A percentile compares a stretch with the other conserved stretches of the same genome.
Conservation (phyloP, 2,113 vertebrate genomes). For the Epinephelus cyanopodus region DNA sequence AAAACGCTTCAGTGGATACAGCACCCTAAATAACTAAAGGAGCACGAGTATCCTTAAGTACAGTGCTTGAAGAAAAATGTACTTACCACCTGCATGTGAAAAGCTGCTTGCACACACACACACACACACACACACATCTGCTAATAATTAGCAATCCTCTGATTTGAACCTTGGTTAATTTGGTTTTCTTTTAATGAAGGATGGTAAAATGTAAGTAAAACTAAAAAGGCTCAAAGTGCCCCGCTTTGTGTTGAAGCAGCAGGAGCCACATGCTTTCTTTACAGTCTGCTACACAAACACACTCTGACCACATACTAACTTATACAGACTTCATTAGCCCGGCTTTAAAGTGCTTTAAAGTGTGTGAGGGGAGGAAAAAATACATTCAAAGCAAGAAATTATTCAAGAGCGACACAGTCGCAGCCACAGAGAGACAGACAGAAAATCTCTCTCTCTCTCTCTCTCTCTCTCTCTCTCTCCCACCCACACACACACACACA, state of each 20-base stretch:
- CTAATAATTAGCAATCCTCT: conserved; percentile 73
- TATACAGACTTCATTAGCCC: conserved; percentile 57
- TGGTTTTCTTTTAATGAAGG: conserved; percentile 66
- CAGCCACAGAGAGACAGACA: conserved; percentile 21
- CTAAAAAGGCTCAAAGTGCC: conserved; percentile 51
- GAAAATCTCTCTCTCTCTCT: no score
- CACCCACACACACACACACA: conserved; percentile 13
- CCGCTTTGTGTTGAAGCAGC: conserved; percentile 51
- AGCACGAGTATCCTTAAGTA: background rate
- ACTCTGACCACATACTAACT: conserved; percentile 56
- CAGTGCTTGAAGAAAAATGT: conserved; percentile 16
- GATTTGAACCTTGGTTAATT: conserved; percentile 64
- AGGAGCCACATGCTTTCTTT: conserved; percentile 61
- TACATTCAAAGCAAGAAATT: conserved; percentile 43
- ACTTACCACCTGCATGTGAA: conserved; percentile 5
- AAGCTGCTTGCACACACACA: conserved; percentile 10
- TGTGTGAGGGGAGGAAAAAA: background rate
- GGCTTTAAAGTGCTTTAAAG: conserved; percentile 39
- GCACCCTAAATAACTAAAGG: background rate
- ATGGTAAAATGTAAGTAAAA: conserved; percentile 55
- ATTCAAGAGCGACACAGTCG: conserved; percentile 21
- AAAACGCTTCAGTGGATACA: no score
- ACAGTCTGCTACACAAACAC: conserved; percentile 58
- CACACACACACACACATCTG: conserved; percentile 48
- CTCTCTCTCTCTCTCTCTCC: background rate